These are phyloP conservation scores for Coelinius sp. DNA, from an alignment of 2,888 invertebrate genomes.

Conservation along the genomic window DNA sequence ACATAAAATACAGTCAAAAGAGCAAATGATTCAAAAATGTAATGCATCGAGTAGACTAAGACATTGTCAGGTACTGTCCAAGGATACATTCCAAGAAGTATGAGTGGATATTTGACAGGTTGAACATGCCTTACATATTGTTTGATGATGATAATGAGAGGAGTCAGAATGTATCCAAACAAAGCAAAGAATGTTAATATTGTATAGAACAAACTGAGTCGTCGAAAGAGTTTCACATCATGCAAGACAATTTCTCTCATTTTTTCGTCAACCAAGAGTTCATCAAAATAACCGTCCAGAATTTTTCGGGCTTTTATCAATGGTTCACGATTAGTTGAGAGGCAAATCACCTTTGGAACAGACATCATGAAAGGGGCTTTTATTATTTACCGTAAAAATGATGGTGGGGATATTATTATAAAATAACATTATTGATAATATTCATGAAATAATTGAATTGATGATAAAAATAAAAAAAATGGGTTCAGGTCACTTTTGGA, in stretches of 20 bases:
- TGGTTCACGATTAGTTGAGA: constrained; percentile 27
- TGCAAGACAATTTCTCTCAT: constrained; percentile 14
- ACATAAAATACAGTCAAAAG: constrained; percentile 40
- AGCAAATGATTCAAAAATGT: constrained; percentile 39
- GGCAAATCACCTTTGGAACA: constrained; percentile 32
- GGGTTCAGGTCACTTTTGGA: no score
- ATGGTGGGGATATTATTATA: background rate
- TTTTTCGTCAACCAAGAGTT: constrained; percentile 31
- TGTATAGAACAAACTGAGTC: constrained; percentile 25
- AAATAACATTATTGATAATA: no score
- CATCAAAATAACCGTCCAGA: constrained; percentile 32
- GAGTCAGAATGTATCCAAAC: constrained; percentile 31
- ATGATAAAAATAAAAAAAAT: no score
- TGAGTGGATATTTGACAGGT: constrained; percentile 42
- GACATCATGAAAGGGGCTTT: background rate
- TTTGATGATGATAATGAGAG: constrained; percentile 42
- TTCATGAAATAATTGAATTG: no score
- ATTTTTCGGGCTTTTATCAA: constrained; percentile 32
- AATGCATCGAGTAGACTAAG: constrained; percentile 44
- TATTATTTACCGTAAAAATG: background rate
- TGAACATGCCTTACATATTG: constrained; percentile 29
- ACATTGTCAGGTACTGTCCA: constrained; percentile 42
- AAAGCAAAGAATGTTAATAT: constrained; percentile 28
- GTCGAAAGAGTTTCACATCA: constrained; percentile 6
- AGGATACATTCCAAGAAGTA: constrained; percentile 47